Evolutionary conservation across 1,140 invertebrate genomes (phyloP), one percentile per base, ranked within the genome.

Genomic region (Adoxophyes honmai): DNA sequence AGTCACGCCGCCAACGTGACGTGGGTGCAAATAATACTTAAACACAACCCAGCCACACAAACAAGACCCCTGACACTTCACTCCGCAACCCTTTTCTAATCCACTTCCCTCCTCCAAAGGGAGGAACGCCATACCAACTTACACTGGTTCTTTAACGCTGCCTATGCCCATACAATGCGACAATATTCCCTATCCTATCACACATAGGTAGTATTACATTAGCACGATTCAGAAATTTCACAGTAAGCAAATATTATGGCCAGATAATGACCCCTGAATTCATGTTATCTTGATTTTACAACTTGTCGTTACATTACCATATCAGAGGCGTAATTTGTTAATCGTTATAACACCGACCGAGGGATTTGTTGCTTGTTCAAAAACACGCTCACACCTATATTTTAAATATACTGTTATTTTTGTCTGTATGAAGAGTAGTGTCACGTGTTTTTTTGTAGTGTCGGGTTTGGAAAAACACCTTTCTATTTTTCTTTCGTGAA

Each of bases 1-100:
- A 70, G 68, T 70, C 71, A 73, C 68, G 71, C 59, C 44, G 54
- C 16, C 11, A 11, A 70, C 71, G 71, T 68, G 71, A 33, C 34
- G 28, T 39, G 65, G 55, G 55, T 73, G 36, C 57, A 42, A 60
- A 69, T 42, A 28, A 51, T 35, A 28, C 39, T 21, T 37, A 35
- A 52, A 60, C 64, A 60, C 57, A 21, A 54, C 63, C 14, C 57
- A 56, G 11, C 70, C 70, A 69, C 48, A 61, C 21, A 52, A 11
- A 16, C 34, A 36, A 61, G 66, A 59, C 52, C 62, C 63, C 39
- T 52, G n/a, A 60, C 62, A 57, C 55, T 53, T 62, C 35, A 44
- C 48, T 28, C 13, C 0, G 42, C 28, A 34, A 48, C 15, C 18
- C 34, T 35, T 21, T 39, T 53, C 51, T 42, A 13, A 55, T 10